Base-by-base conservation (phyloP, 2,888 invertebrate species). In the Melinaea menophilus region DNA sequence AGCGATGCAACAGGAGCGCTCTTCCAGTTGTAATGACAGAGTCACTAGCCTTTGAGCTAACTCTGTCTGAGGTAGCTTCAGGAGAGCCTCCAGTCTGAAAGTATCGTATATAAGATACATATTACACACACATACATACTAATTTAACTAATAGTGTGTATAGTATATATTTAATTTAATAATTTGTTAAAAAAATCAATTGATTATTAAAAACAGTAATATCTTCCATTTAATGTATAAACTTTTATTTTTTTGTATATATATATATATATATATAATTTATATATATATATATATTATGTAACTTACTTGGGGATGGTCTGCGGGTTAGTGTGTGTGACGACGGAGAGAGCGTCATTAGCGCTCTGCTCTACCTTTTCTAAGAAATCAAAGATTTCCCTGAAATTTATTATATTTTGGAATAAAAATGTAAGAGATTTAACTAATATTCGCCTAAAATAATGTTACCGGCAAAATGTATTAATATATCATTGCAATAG, bases 361-460 rank as follows among this genome's bases (percentile, higher is more conserved):
- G 91, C 90, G 61, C 90, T 90, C 70, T 89, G 86, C 68, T 94
- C 94, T 0, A 94, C 92, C 79, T 94, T 93, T 74, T 94, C 94
- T 67, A 94, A 76, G 78, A 93, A 94, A 61, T 92, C 91, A 59
- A 94, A 90, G 72, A 94, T 92, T 77, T 93, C 93, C 79, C 93
- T 94, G 80, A 60, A 81, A 91, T 59, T 45, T 2, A 56, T 11
- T 48, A 0, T 41, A 51, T 41, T 2, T 7, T 56, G 59, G 46
- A 62, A 55, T 45, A 37, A 56, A 45, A 37, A 11, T n/a, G n/a
- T n/a, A n/a, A n/a, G n/a, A n/a, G n/a, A n/a, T n/a, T n/a, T n/a
- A n/a, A n/a, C n/a, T 22, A 22, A 22, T 22, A 22, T 22, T 22
- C 1, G 22, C 22, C 22, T 22, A 22, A 22, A 22, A 22, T 22